These are phyloP conservation scores for Vulpes vulpes DNA, from an alignment of 2,113 vertebrate genomes.

Conservation along the genomic window DNA sequence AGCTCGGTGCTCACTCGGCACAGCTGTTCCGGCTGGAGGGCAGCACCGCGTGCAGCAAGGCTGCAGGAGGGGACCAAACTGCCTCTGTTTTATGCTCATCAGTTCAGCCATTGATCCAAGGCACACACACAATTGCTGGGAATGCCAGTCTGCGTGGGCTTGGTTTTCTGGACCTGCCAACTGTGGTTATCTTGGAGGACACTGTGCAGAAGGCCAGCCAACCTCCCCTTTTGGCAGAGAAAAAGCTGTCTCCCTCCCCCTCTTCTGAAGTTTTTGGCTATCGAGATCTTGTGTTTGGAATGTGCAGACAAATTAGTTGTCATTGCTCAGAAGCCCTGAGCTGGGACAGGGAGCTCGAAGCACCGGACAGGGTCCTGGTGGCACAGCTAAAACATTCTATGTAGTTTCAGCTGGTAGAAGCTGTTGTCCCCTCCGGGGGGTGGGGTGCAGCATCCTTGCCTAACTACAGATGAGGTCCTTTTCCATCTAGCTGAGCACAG, in stretches of 20 bases:
- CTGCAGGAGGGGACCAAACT: background rate
- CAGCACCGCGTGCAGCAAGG: background rate
- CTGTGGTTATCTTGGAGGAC: background rate
- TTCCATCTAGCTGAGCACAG: background rate
- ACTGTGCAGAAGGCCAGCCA: background rate
- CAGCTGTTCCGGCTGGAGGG: background rate
- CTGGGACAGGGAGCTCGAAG: background rate
- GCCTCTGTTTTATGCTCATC: background rate
- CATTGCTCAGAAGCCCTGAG: background rate
- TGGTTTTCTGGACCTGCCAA: background rate
- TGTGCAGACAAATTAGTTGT: background rate
- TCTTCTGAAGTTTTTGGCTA: background rate
- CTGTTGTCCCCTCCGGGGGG: background rate
- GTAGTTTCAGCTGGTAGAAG: background rate
- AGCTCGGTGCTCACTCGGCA: background rate
- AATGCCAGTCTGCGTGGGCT: background rate
- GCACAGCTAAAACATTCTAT: background rate
- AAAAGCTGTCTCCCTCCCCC: background rate
- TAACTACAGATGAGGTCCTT: background rate
- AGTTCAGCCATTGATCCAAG: background rate
- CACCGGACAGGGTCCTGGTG: fast-evolving
- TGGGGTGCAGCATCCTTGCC: background rate
- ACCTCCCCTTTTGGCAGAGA: background rate
- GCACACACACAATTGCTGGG: background rate
- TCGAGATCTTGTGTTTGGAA: background rate